Evolutionary conservation across 2,797 vertebrate genomes (phyloP), one percentile per base, ranked within the genome.

Genomic region (Pteropus rufus): DNA sequence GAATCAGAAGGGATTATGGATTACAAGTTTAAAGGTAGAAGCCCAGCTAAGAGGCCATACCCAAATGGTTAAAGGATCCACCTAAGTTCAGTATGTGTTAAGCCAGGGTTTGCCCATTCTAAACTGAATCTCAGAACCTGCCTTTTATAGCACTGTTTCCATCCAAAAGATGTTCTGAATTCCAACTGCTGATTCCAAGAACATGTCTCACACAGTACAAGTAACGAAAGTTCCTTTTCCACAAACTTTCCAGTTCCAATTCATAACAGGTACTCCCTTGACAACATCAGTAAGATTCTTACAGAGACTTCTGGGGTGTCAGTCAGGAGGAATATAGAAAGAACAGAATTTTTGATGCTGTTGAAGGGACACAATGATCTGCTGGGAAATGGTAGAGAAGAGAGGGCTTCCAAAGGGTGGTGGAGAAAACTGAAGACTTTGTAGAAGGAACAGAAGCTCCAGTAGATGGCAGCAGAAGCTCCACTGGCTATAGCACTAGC

Each of bases 401-500:
- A 92, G 15, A 85, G 31, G 19, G 69, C 44, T 72, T 87, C 36
- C n/a, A 52, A 76, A 93, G 75, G 52, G 31, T 73, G 62, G 60
- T 29, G 0, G 9, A 73, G 31, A 90, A 76, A n/a, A 94, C 4
- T 70, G 41, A 82, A 94, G 79, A 70, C n/a, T 90, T 75, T 72
- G 72, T 18, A 86, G 82, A 93, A 94, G 56, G 64, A 89, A 58
- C 64, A 83, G 8, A 39, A 89, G 36, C 36, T 95, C 95, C 91
- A 96, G 84, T 10, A 96, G 94, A 92, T 69, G 95, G 96, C 86
- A 89, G 94, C 83, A 97, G 65, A 44, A 86, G 79, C 60, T 76
- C 29, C 29, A 77, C 70, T 36, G 94, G 46, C n/a, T 80, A 36
- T n/a, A 60, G 10, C 18, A 41, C 41, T 26, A 67, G 34, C 75